phyloP scores from a whole-genome alignment of 2,797 vertebrate species.

The Mionectes olivaceus region DNA sequence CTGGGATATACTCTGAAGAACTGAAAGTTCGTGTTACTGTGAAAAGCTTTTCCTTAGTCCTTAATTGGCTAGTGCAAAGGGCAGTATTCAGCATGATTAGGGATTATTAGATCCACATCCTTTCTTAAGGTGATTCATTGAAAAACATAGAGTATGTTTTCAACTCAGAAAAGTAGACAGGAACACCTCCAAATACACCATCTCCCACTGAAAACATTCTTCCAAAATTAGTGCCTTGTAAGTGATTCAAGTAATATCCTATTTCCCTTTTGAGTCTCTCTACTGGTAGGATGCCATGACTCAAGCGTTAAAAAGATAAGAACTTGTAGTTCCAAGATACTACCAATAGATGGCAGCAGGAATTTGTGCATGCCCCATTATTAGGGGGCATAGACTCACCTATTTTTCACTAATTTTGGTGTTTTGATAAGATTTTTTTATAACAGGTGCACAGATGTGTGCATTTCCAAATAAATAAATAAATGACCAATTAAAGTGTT shows the following conservation, averaged over 20 bases:
- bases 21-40: not conserved
- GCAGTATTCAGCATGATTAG: not conserved
- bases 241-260: not conserved
- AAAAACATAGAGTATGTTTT: not conserved
- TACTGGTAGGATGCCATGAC: not conserved
- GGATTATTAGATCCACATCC: not conserved
- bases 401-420: not conserved
- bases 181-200: not conserved
- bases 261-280: not conserved
- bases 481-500: not conserved
- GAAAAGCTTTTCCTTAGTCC: not conserved
- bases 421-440: not conserved
- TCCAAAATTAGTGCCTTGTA: not conserved
- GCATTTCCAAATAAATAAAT: not conserved
- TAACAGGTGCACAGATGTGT: not conserved
- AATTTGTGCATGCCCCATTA: not conserved
- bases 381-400: accelerated
- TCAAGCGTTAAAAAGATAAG: not conserved
- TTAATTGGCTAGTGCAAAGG: not conserved
- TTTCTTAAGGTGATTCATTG: not conserved
- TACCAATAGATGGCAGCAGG: constrained; percentile 54
- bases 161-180: not conserved
- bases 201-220: not conserved
- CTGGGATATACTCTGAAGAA: not conserved
- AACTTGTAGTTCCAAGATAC: not conserved